Evolutionary conservation across 2,888 invertebrate species (phyloP), one percentile per base, ranked within the genome.

Genomic region (Dyspetes luteomarginatus): DNA sequence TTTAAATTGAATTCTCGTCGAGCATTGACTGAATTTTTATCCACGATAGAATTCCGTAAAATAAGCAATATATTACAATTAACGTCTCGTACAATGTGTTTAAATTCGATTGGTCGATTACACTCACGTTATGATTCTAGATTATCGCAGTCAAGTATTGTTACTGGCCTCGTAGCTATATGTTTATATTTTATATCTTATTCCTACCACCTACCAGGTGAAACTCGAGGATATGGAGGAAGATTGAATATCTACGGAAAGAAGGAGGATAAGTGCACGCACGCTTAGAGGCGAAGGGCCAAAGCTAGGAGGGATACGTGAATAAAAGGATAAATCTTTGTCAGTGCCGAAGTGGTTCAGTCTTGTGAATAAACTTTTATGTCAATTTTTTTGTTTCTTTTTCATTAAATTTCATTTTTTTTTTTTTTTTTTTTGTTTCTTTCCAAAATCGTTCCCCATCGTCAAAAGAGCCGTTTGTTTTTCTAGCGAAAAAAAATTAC

Each of bases 401-500:
- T 17, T 28, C 64, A 36, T 12, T 4, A 12, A 17, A 60, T n/a
- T n/a, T 58, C 43, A 52, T 48, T 69, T 43, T 41, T 58, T 1
- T 24, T 30, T 28, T 19, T 12, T 41, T 5, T n/a, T 30, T 58
- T 43, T 58, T 22, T 55, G 65, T 1, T 26, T 26, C n/a, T 28
- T 73, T 50, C n/a, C 4, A 12, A 17, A 60, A 50, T 45, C 12
- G 55, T 75, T 26, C 41, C 58, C 64, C 58, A 58, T 72, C 68
- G 68, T 69, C n/a, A 76, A 22, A 50, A 56, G 75, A 73, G 56
- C 43, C 67, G 30, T 82, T 60, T 48, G 28, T 48, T 71, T 43
- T 12, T 26, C 12, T 24, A 28, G 17, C 55, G 48, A 83, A 82
- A 81, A 84, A 77, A 76, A 87, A 88, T 94, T 95, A 96, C 96